Evolutionary conservation across 2,113 vertebrate species (phyloP), one percentile per base, ranked within the genome.

Genomic region (Anthoscopus minutus): DNA sequence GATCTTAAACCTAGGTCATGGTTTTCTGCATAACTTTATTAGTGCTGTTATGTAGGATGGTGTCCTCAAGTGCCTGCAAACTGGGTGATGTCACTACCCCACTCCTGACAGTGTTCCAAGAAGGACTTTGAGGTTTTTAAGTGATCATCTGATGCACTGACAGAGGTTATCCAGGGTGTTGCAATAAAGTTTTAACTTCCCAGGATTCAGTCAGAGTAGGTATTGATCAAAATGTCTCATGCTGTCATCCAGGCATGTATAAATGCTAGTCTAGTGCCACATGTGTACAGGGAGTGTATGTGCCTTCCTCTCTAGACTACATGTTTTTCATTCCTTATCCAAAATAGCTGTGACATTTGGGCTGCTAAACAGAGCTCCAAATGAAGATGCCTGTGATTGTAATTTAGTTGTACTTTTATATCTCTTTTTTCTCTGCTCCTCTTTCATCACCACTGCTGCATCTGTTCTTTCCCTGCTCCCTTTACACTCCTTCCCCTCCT

Each of bases 301-400:
- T 57, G 54, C 24, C 27, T 78, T 86, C 37, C 66, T 31, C 57
- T 56, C 70, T 51, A 48, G 37, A 65, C 40, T 53, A 71, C 31
- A 57, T 61, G 51, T 45, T 38, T 94, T 89, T 95, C 65, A 85
- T 95, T 93, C 92, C 42, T 1, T 48, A 67, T 89, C 72, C 2
- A 27, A 96, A 96, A 91, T 91, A 91, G 57, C 53, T 88, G n/a
- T 91, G 83, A 91, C 86, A 88, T 89, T 84, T 91, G 30, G 57
- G n/a, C 45, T 76, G 74, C 44, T 79, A 69, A 93, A 86, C 20
- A 91, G 56, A 84, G n/a, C 20, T 94, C 37, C 77, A 65, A 22
- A 13, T 21, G 35, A 92, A 81, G 53, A 86, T 78, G 33, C 31
- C 91, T n/a, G 31, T 74, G 38, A 74, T 15, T 84, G n/a, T 48